phyloP scores from a whole-genome alignment of 2,113 vertebrate genomes.

The human region GRCh38 chr20:10167001-10167500 shows the following conservation, averaged over 20 bases:
- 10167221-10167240: constrained; percentile 74
- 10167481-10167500: neutral
- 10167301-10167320: constrained; percentile 74
- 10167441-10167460: neutral
- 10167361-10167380: constrained; percentile 72
- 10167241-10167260: constrained; percentile 56
- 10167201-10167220: constrained; percentile 49
- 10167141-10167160: constrained; percentile 32
- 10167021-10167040: neutral
- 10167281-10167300: constrained; percentile 56
- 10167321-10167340: constrained; percentile 71
- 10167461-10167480: constrained; percentile 22
- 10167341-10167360: constrained; percentile 67
- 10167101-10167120: constrained; percentile 12
- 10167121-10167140: neutral
- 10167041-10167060: neutral
- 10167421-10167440: constrained; percentile 54
- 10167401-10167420: constrained; percentile 67
- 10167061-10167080: neutral
- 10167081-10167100: constrained; percentile 8
- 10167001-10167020: neutral
- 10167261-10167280: constrained; percentile 54
- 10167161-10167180: neutral
- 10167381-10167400: constrained; percentile 69
- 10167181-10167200: constrained; percentile 42